These are phyloP conservation scores for Erebia aethiops DNA, from an alignment of 2,888 invertebrate species.

Conservation along the genomic window DNA sequence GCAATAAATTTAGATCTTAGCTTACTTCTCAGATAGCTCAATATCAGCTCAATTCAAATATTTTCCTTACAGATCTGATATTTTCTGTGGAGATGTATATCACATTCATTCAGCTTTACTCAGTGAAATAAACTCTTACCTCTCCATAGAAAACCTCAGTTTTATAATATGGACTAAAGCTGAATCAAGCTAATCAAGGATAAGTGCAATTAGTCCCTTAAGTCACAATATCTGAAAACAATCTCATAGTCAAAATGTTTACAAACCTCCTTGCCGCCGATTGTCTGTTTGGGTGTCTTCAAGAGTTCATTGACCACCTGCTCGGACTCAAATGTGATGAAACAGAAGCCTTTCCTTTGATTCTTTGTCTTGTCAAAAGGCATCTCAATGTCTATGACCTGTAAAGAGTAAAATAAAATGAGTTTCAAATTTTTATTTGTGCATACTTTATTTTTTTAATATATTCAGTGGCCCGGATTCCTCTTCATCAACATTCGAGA, in stretches of 20 bases:
- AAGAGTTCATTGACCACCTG: slow-evolving; percentile 95
- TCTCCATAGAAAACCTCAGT: too few relatives aligned
- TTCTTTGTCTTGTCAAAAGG: slow-evolving; percentile 98
- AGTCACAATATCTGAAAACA: too few relatives aligned
- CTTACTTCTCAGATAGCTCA: too few relatives aligned
- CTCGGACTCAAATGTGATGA: slow-evolving; percentile 98
- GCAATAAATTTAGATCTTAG: too few relatives aligned
- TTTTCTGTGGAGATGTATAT: too few relatives aligned
- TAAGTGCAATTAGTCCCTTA: too few relatives aligned
- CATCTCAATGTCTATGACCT: slow-evolving; percentile 98
- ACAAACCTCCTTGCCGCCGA: slow-evolving; percentile 94
- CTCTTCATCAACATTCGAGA: slow-evolving; percentile 68
- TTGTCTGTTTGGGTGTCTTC: slow-evolving; percentile 96
- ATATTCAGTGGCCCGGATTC: slow-evolving; percentile 75
- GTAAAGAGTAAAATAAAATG: slow-evolving; percentile 49
- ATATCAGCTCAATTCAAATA: too few relatives aligned
- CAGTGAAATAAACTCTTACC: too few relatives aligned
- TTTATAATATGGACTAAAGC: too few relatives aligned
- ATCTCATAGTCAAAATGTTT: slow-evolving; percentile 1
- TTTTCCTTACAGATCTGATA: too few relatives aligned
- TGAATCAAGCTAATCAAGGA: too few relatives aligned
- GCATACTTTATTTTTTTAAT: background rate
- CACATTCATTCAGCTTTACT: too few relatives aligned
- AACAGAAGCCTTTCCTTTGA: slow-evolving; percentile 98
- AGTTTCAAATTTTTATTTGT: background rate